These are phyloP conservation scores for Xenus cinereus DNA, from an alignment of 2,113 vertebrate genomes.

Conservation along the genomic window DNA sequence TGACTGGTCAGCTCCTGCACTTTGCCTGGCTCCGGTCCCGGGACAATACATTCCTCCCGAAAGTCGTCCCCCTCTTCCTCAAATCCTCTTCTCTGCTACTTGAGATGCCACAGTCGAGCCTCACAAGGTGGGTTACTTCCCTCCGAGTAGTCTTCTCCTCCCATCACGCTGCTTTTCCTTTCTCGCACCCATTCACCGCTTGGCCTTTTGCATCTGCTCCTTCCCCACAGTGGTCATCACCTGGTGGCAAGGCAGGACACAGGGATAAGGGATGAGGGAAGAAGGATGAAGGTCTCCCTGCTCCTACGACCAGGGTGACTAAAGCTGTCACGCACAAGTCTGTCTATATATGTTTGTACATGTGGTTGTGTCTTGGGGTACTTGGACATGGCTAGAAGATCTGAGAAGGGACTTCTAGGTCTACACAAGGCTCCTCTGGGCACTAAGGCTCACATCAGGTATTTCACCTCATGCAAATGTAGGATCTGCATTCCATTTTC, in stretches of 20 bases:
- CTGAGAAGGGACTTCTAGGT: background rate
- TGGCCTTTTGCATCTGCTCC: background rate
- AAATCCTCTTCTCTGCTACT: background rate
- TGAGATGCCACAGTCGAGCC: background rate
- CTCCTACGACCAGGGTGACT: background rate
- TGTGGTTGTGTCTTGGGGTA: background rate
- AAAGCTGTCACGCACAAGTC: background rate
- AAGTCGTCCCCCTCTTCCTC: background rate
- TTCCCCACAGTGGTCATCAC: background rate
- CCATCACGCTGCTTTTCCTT: background rate
- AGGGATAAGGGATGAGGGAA: background rate
- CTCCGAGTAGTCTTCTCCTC: background rate
- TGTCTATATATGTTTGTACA: background rate
- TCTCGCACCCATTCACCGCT: background rate
- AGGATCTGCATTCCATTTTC: background rate
- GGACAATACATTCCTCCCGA: background rate
- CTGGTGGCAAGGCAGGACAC: background rate
- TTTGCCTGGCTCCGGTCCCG: background rate
- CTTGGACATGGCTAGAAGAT: background rate
- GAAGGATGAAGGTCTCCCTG: background rate
- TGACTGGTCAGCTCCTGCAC: background rate
- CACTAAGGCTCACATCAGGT: background rate
- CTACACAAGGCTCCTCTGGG: background rate
- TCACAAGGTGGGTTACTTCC: background rate
- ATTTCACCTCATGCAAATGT: background rate